A percentile compares a stretch with the other conserved stretches of the same genome.
phyloP scores from a whole-genome alignment of 1,140 invertebrate genomes.

The Zaprionus tsacasi region DNA sequence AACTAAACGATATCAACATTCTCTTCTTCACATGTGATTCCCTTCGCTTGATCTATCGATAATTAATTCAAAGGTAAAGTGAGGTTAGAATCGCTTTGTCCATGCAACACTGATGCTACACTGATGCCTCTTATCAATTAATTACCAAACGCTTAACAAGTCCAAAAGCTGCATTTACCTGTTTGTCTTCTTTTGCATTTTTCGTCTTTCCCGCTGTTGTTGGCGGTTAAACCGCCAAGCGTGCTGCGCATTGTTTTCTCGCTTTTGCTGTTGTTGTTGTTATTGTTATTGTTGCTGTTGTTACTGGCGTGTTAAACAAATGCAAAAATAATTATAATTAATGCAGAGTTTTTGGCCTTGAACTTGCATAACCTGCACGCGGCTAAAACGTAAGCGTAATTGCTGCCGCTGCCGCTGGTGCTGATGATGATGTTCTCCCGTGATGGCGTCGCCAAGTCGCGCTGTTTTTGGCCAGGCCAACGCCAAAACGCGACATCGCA shows the following conservation, averaged over 20 bases:
- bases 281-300: constrained; percentile 36
- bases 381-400: constrained; percentile 58
- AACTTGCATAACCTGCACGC: constrained; percentile 75
- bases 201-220: constrained; percentile 52
- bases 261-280: constrained; percentile 29
- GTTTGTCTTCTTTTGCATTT: constrained; percentile 77
- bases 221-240: constrained; percentile 47
- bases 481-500: constrained; percentile 22
- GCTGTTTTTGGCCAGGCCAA: constrained; percentile 52
- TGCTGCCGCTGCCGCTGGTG: constrained; percentile 43
- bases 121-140: constrained; percentile 54
- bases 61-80: background rate
- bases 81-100: background rate
- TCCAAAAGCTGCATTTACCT: constrained; percentile 75
- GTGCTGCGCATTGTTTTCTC: constrained; percentile 45
- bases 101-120: constrained; percentile 16
- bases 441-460: constrained; percentile 43
- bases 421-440: constrained; percentile 9
- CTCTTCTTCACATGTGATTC: too few relatives aligned
- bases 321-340: constrained; percentile 82
- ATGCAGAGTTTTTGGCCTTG: constrained; percentile 79
- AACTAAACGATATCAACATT: background rate
- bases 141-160: constrained; percentile 48
- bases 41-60: background rate
- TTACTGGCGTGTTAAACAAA: constrained; percentile 65